These are phyloP conservation scores for Mustela lutreola DNA, from an alignment of 2,113 vertebrate genomes.

Conservation along the genomic window DNA sequence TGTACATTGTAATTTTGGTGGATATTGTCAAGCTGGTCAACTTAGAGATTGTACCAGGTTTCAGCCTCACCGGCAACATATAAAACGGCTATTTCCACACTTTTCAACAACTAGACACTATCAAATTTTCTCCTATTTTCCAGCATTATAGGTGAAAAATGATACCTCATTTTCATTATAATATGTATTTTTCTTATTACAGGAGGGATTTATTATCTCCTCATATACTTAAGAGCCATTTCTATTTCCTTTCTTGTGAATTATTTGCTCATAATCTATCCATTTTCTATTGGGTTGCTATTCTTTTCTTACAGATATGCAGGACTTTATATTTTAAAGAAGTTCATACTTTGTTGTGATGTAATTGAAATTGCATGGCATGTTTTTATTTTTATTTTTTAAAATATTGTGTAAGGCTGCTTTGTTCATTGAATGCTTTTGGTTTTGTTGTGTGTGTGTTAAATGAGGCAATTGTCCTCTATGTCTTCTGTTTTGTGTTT, in stretches of 20 bases:
- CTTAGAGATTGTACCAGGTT: neutral
- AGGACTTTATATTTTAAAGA: constrained; percentile 8
- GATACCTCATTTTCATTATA: constrained; percentile 39
- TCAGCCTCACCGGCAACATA: neutral
- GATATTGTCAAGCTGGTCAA: neutral
- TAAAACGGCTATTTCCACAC: constrained; percentile 12
- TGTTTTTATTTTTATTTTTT: neutral
- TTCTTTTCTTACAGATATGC: neutral
- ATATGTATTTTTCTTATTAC: constrained; percentile 52
- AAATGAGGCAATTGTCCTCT: neutral
- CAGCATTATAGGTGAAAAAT: constrained; percentile 36
- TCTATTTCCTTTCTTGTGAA: constrained; percentile 44
- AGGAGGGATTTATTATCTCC: constrained; percentile 35
- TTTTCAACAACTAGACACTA: neutral
- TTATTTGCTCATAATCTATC: neutral
- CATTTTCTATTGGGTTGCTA: neutral
- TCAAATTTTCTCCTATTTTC: neutral
- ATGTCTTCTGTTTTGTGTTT: neutral
- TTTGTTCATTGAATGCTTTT: neutral
- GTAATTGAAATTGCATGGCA: neutral
- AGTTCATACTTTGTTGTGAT: neutral
- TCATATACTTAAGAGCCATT: neutral
- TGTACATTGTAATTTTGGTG: neutral
- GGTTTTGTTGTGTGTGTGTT: neutral
- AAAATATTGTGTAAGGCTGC: neutral